Evolutionary conservation across 2,797 vertebrate species (phyloP).

Genomic region (Hipposideros larvatus): DNA sequence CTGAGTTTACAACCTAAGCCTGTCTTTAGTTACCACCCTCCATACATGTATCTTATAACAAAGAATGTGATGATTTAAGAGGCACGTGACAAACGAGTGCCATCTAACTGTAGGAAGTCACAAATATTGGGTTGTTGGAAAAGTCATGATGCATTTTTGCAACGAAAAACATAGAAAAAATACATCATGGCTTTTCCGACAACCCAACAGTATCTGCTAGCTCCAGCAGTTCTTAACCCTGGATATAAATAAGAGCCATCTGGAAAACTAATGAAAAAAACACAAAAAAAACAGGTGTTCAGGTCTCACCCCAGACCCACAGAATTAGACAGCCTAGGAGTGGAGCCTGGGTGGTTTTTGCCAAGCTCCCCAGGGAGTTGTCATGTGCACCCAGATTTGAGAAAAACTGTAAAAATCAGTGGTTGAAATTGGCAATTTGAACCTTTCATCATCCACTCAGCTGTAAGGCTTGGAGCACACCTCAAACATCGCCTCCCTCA

Average conservation of each 20-base stretch:
- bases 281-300: neutral
- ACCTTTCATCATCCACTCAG: neutral
- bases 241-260: neutral
- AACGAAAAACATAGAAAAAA: too few species aligned
- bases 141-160: too few species aligned
- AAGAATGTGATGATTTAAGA: neutral
- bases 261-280: neutral
- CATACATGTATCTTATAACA: neutral
- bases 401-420: neutral
- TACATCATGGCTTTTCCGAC: too few species aligned
- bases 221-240: neutral
- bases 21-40: neutral
- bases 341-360: accelerated
- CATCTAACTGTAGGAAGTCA: neutral
- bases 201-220: neutral
- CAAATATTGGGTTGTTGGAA: neutral
- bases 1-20: neutral
- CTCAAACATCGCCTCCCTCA: neutral
- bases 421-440: neutral
- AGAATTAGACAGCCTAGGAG: neutral
- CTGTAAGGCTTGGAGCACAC: neutral
- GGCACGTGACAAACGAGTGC: neutral
- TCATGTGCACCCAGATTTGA: neutral
- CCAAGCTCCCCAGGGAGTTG: neutral
- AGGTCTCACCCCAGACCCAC: neutral